Evolutionary conservation across 2,888 invertebrate genomes (phyloP), one percentile per base, ranked within the genome.

Genomic region (Eupithecia pulchellata): DNA sequence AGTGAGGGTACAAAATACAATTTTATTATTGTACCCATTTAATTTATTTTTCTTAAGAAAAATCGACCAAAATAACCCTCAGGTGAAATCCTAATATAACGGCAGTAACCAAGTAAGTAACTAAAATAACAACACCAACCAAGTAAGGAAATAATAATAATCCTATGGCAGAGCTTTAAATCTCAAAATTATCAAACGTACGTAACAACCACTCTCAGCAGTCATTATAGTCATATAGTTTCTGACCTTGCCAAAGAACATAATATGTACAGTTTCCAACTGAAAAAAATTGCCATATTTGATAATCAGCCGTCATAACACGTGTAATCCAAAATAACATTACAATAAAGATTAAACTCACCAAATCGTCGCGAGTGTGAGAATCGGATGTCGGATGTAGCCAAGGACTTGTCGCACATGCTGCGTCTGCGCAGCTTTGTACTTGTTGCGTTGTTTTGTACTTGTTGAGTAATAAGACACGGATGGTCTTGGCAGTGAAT

Each of bases 301-400:
- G 9, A n/a, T 42, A 5, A 42, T 8, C 42, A 42, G 2, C 6
- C n/a, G n/a, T n/a, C 2, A 42, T 42, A 20, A 29, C 30, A 29
- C 29, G 30, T 30, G 30, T n/a, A 30, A 30, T 58, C 9, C n/a
- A 30, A 81, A 76, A 82, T 77, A 64, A 75, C 71, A 52, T 67
- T 75, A 74, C 71, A 73, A 42, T 65, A 63, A 72, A 68, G 68
- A 72, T 66, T 71, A 57, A 71, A 75, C 75, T 70, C 76, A 77
- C 78, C 86, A 82, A 84, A 81, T 84, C 69, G 75, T 74, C 73
- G 68, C 78, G 78, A 81, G 84, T 91, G 93, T 93, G 93, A 88
- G 93, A 93, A 93, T 85, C 92, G 91, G 91, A 92, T 89, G 90
- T 90, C 82, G 92, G 92, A 92, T 91, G 91, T 85, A 77, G 80